These are phyloP conservation scores for Ecdyonurus torrentis DNA, from an alignment of 2,888 invertebrate genomes.

Conservation along the genomic window DNA sequence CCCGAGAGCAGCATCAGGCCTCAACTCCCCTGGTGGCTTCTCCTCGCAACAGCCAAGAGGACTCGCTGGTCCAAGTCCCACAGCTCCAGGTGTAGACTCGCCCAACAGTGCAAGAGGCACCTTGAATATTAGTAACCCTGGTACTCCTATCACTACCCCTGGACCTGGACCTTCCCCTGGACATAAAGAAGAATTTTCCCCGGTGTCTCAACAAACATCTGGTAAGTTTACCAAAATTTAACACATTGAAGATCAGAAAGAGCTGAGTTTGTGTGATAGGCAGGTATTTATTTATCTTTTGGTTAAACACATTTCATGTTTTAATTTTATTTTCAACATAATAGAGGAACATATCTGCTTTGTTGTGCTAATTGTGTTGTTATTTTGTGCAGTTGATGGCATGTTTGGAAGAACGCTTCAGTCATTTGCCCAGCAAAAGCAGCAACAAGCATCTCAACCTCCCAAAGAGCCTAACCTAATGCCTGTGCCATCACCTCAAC, in stretches of 20 bases:
- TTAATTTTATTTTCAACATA: no score
- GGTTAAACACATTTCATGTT: no score
- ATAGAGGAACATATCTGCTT: no score
- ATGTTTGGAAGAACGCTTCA: conserved; percentile 46
- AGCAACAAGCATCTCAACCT: conserved; percentile 22
- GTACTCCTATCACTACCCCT: conserved; percentile 41
- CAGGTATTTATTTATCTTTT: no score
- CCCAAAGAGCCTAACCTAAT: conserved; percentile 74
- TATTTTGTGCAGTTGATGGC: conserved; percentile 41
- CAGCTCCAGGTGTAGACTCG: conserved; percentile 30
- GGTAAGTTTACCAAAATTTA: conserved; percentile 17
- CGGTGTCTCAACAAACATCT: conserved; percentile 5
- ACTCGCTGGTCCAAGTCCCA: conserved; percentile 35
- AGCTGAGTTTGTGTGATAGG: no score
- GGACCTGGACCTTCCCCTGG: conserved; percentile 13
- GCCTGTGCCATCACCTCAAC: conserved; percentile 92
- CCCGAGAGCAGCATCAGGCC: conserved; percentile 47
- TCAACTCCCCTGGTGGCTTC: conserved; percentile 51
- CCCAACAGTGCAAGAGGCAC: conserved; percentile 27
- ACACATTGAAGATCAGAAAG: conserved; percentile 26
- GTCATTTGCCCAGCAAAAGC: conserved; percentile 42
- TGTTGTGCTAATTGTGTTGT: no score
- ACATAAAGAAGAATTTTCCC: conserved; percentile 23
- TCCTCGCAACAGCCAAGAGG: conserved; percentile 28
- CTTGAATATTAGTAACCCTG: conserved; percentile 50